Percentiles rank a stretch among this genome's conserved stretches.
phyloP scores from a whole-genome alignment of 37 sponge, comb jelly and placozoan species.

The Haliclona indistincta region DNA sequence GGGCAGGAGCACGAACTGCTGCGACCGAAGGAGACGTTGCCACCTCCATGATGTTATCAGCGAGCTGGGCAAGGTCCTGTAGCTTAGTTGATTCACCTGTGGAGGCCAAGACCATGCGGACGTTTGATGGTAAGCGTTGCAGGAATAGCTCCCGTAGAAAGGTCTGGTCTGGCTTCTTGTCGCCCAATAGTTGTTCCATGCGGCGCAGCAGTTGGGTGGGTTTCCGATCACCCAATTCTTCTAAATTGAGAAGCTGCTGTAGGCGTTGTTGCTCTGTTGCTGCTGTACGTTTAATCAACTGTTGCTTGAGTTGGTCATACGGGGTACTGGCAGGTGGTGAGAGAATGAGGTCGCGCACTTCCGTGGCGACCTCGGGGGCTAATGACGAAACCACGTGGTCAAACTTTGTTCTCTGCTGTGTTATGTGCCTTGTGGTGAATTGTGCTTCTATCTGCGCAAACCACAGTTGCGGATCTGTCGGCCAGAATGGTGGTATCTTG shows the following conservation, averaged over 20 bases:
- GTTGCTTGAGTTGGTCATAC: slow-evolving; percentile 4
- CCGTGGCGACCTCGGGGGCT: slow-evolving; percentile 25
- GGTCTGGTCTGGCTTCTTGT: background rate
- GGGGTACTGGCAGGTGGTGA: slow-evolving; percentile 11
- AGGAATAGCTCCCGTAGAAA: slow-evolving; percentile 42
- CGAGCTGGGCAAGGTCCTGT: slow-evolving; percentile 30
- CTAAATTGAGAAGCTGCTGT: slow-evolving; percentile 7
- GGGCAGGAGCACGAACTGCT: background rate
- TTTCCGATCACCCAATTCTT: slow-evolving; percentile 36
- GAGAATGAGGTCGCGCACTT: slow-evolving; percentile 42
- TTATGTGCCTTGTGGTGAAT: too few species aligned
- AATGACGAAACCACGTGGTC: slow-evolving; percentile 38
- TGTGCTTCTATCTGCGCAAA: too few species aligned
- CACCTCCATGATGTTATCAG: slow-evolving; percentile 35
- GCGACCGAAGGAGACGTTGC: background rate
- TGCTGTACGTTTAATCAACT: slow-evolving; percentile 27
- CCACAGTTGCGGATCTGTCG: too few species aligned
- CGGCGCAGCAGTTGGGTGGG: slow-evolving; percentile 34
- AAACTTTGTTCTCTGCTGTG: slow-evolving; percentile 24
- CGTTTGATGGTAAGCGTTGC: slow-evolving; percentile 28
- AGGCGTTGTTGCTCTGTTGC: slow-evolving; percentile 29
- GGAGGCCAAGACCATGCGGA: slow-evolving; percentile 41
- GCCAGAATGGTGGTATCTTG: too few species aligned
- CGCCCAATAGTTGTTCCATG: slow-evolving; percentile 37
- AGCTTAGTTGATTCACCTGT: background rate